Base-by-base conservation (phyloP, 2,113 vertebrate genomes). In the Hippopotamus amphibius region DNA sequence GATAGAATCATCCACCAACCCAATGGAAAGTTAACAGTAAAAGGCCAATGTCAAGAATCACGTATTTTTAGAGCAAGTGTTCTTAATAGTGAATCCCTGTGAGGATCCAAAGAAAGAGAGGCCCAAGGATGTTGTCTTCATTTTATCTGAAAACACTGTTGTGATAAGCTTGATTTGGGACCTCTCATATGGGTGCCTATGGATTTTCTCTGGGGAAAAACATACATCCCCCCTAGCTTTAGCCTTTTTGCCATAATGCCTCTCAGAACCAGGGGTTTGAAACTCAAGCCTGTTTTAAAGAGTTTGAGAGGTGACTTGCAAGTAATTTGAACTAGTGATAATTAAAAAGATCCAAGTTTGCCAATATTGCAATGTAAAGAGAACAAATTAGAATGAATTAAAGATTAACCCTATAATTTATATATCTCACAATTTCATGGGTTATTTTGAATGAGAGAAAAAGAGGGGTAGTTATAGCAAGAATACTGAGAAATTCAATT, bases 401-500 rank as follows among this genome's bases (percentile, higher is more conserved):
- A 50, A 94, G 43, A 77, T 96, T 85, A 96, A 92, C 76, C 28
- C 50, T 48, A 10, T 37, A 50, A 66, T 68, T 57, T 57, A 53
- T 83, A 93, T 71, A 68, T 77, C 80, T 80, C 37, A 76, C n/a
- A 82, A 48, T 72, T 68, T 89, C 63, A 63, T 71, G 59, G 55
- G 63, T 69, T 82, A 59, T 77, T 90, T 92, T 77, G n/a, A 92
- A 63, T 87, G 37, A 59, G 24, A 86, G 41, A 74, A 11, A 79
- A 69, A 48, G 55, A 3, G 9, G 21, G 17, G 4, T 61, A 61
- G 28, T 84, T 93, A 84, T 41, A 77, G 37, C 48, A 83, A 76
- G 72, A 97, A 76, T 53, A 43, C 24, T 50, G 43, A 86, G 79
- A 97, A 95, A 97, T 96, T 93, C 79, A 97, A 89, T 97, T 93